These are phyloP conservation scores for Zaprionus lachaisei DNA, from an alignment of 1,140 invertebrate species.

Conservation along the genomic window DNA sequence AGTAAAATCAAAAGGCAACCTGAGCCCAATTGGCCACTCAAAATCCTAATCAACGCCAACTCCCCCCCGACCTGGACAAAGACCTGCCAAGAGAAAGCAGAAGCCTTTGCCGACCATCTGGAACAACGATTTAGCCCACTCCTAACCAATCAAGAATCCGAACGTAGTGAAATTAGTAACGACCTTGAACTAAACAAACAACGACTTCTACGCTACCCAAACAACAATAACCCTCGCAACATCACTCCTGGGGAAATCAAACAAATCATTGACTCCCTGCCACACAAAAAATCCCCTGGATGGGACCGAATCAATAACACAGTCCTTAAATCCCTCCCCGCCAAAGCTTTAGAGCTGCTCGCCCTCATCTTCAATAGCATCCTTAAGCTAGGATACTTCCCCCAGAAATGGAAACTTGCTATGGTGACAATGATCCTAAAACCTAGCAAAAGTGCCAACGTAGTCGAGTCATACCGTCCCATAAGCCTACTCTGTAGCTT, in stretches of 20 bases:
- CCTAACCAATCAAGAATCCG: neutral
- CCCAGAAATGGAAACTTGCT: constrained; percentile 21
- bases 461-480: constrained; percentile 10
- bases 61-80: neutral
- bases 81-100: neutral
- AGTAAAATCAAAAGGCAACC: constrained; percentile 10
- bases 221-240: too few species aligned
- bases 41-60: neutral
- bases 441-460: constrained; percentile 3
- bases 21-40: constrained; percentile 15
- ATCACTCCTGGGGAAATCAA: neutral
- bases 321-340: constrained; percentile 3
- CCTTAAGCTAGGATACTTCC: neutral
- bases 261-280: neutral
- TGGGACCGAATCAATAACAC: constrained; percentile 7
- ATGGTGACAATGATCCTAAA: constrained; percentile 8
- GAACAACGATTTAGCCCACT: constrained; percentile 6
- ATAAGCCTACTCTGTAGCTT: constrained; percentile 17
- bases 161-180: neutral
- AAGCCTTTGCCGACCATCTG: neutral
- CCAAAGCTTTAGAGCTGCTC: neutral
- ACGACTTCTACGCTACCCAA: neutral
- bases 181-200: neutral
- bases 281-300: constrained; percentile 5
- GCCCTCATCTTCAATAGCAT: constrained; percentile 10